Evolutionary conservation across 2,797 vertebrate species (phyloP), one percentile per base, ranked within the genome.

Genomic region (Tragopan temminckii): DNA sequence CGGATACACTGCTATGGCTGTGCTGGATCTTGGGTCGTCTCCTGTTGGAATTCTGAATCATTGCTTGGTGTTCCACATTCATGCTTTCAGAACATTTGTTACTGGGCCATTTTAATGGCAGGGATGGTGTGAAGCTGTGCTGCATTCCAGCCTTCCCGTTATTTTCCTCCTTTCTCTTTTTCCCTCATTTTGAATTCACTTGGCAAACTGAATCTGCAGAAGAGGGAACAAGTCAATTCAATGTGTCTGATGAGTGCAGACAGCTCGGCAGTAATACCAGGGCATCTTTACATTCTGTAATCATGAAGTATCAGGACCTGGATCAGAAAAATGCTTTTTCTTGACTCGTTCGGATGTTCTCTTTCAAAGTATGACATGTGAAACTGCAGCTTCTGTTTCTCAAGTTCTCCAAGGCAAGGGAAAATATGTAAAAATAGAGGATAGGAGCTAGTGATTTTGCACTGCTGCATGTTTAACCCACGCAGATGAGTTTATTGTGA

Each of bases 301-400:
- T 67, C 57, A 23, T 50, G 31, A 85, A 52, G 42, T 76, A 90
- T 86, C 75, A 83, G 71, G 62, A 66, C 90, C 62, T 68, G 48
- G 80, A 86, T 80, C 66, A 78, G 52, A 64, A 89, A 90, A 93
- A 89, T 43, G 27, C 40, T 63, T 87, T 91, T 82, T 74, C 64
- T 66, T 72, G 31, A 92, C 40, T 85, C 29, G 7, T 24, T 77
- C 23, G 42, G 43, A 88, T 89, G 72, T 75, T 83, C 58, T 71
- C 42, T 77, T 91, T 77, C 74, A 63, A 89, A 92, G 79, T 82
- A 80, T 50, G 86, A 81, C 55, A 91, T 66, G 33, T 69, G 76
- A 81, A 94, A 38, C 59, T 78, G 66, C 66, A 72, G 36, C 62
- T 90, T 89, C 86, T 80, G 19, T 62, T 91, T 90, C 90, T 78